Evolutionary conservation across 1,140 invertebrate genomes (phyloP).

Genomic region (Scaptodrosophila lebanonensis): DNA sequence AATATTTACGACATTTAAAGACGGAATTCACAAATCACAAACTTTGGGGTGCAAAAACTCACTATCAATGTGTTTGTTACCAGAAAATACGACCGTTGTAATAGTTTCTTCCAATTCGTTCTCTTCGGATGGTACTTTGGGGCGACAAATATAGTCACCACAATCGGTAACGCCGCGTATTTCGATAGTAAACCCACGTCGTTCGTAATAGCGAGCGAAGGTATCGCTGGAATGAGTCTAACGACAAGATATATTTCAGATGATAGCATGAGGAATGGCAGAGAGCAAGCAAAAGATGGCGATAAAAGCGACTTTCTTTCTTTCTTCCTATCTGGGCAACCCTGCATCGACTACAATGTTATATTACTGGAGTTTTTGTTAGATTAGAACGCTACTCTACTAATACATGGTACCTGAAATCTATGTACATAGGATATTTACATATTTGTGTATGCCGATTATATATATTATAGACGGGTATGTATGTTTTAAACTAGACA

Average conservation of each 20-base stretch:
- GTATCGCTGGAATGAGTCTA: constrained; percentile 61
- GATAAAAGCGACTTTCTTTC: constrained; percentile 4
- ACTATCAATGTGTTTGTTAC: constrained; percentile 76
- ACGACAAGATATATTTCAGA: constrained; percentile 26
- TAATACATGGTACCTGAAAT: background rate
- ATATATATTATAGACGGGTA: constrained; percentile 3
- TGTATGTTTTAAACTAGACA: background rate
- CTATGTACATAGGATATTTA: constrained; percentile 8
- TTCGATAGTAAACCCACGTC: constrained; percentile 80
- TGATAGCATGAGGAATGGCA: too few relatives aligned
- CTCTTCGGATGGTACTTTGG: constrained; percentile 53
- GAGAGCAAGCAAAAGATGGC: background rate
- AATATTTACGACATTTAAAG: constrained; percentile 73
- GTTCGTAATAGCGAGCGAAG: constrained; percentile 79
- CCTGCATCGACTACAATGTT: too few relatives aligned
- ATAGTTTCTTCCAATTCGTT: constrained; percentile 48
- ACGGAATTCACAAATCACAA: constrained; percentile 76
- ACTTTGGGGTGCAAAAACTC: constrained; percentile 77
- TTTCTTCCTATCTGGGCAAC: background rate
- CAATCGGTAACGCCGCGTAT: constrained; percentile 77
- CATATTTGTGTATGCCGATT: background rate
- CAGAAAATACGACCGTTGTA: constrained; percentile 68
- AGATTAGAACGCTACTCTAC: background rate
- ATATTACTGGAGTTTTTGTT: background rate
- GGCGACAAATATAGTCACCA: constrained; percentile 78